phyloP scores from a whole-genome alignment of 2,113 vertebrate species.

The Crotalus tigris region DNA sequence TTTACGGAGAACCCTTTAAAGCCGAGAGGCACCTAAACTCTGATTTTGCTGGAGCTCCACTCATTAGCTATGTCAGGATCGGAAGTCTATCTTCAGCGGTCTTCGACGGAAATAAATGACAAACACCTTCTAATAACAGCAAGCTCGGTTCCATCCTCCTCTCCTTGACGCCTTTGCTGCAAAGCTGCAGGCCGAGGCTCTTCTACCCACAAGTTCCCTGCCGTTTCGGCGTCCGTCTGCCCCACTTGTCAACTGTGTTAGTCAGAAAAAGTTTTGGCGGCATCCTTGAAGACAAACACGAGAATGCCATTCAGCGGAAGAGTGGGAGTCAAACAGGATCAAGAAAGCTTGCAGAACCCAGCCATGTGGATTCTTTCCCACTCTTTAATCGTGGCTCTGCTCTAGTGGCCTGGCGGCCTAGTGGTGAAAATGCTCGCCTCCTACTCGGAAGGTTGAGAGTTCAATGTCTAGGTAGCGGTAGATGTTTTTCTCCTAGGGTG shows the following conservation, averaged over 20 bases:
- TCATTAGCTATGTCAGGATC: not conserved
- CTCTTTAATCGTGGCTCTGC: not conserved
- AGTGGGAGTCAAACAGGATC: not conserved
- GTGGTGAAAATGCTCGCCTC: not conserved
- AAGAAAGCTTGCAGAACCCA: not conserved
- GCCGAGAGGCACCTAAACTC: not conserved
- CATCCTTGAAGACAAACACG: not conserved
- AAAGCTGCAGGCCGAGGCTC: not conserved
- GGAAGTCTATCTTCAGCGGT: not conserved
- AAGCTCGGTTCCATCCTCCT: not conserved
- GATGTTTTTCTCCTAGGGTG: not conserved
- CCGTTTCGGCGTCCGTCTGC: not conserved
- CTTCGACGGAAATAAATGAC: slow-evolving; percentile 21
- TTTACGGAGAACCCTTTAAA: not conserved
- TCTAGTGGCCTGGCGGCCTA: not conserved
- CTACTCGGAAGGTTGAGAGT: not conserved
- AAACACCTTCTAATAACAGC: not conserved
- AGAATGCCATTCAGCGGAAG: not conserved
- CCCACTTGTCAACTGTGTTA: not conserved
- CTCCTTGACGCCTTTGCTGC: not conserved
- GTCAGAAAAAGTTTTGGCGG: not conserved
- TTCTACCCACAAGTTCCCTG: not conserved
- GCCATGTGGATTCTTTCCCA: not conserved
- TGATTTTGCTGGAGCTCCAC: not conserved
- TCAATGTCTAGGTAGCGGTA: not conserved